These are phyloP conservation scores for Eupelmus urozonus DNA, from an alignment of 2,888 invertebrate species.

Conservation along the genomic window DNA sequence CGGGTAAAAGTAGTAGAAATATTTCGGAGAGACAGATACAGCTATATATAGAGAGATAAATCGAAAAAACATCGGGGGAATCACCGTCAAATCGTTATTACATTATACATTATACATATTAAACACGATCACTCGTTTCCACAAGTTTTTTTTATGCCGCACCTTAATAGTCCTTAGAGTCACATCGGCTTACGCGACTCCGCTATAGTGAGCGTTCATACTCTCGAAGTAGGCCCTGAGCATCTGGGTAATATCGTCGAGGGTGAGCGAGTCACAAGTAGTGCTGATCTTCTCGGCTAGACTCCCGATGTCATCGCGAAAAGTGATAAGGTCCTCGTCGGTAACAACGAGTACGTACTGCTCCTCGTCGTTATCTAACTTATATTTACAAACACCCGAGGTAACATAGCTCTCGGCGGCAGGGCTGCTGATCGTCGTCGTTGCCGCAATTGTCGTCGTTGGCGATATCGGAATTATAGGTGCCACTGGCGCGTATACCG, in stretches of 20 bases:
- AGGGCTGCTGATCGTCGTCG: constrained; percentile 2
- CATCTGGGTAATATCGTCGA: constrained; percentile 58
- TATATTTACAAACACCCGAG: constrained; percentile 58
- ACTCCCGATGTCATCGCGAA: constrained; percentile 55
- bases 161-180: background rate
- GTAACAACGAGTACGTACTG: constrained; percentile 58
- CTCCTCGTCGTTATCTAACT: constrained; percentile 50
- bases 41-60: constrained; percentile 54
- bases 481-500: background rate
- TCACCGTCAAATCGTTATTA: constrained; percentile 58
- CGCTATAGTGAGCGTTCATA: constrained; percentile 3
- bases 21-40: constrained; percentile 45
- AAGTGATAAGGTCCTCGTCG: constrained; percentile 60
- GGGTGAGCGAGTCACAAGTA: constrained; percentile 56
- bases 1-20: constrained; percentile 48
- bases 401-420: constrained; percentile 45
- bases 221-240: constrained; percentile 57
- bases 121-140: constrained; percentile 50
- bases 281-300: constrained; percentile 56
- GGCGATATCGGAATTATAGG: background rate
- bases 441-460: background rate
- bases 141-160: constrained; percentile 25
- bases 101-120: constrained; percentile 59
- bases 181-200: constrained; percentile 2
- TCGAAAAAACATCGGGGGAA: constrained; percentile 55